Base-by-base conservation (phyloP, 2,888 invertebrate species). In the Nesidiocoris tenuis region DNA sequence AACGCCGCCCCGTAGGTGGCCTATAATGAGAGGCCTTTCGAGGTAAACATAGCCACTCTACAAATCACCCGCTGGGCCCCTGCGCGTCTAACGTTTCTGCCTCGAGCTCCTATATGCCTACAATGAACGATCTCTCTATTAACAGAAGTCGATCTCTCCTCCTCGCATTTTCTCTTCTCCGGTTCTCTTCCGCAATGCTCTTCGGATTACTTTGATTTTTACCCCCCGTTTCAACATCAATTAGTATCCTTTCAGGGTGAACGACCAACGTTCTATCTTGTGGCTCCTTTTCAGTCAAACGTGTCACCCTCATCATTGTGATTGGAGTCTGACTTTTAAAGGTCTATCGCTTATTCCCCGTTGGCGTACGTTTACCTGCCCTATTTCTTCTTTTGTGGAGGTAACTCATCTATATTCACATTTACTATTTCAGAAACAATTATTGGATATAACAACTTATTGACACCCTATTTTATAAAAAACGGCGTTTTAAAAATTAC, bases 21-120 rank as follows among this genome's bases (percentile, higher is more conserved):
- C 70, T 70, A 39, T 39, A 70, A 70, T 70, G 70, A 70, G 70
- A 18, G 70, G 70, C 57, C 17, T n/a, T n/a, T 61, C 59, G 70
- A 24, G 70, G 70, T 70, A 70, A 70, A 70, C 70, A 70, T 70
- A 70, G 70, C 70, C 70, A 61, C 70, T 70, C 70, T 39, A 70
- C 70, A 70, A 70, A 70, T 70, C 70, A 70, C 70, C 70, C 17
- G 24, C 57, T 39, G 39, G 5, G 39, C 39, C 5, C 12, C n/a
- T 39, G 3, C 39, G 3, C 39, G 39, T 39, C 3, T 39, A 39
- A 39, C 39, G 39, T 39, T 39, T 12, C n/a, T n/a, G n/a, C 39
- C 39, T 12, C 39, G 39, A 39, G 39, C 39, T 39, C 3, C 12
- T 7, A 3, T 39, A 39, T 39, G 12, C 39, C 39, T 39, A 39